Base-by-base conservation (phyloP, 2,888 invertebrate species). In the Philhelius pedissequus region DNA sequence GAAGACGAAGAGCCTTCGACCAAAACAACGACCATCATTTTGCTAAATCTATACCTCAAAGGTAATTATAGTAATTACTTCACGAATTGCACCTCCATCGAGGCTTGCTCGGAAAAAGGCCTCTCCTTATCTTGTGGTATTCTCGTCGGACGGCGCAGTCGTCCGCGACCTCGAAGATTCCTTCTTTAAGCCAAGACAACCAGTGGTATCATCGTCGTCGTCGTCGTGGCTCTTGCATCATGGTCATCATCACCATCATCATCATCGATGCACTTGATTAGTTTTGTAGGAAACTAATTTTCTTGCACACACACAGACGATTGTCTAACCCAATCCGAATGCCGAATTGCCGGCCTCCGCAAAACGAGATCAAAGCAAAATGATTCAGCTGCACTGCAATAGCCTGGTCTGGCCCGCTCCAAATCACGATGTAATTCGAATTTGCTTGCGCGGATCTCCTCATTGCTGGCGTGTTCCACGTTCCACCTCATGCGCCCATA, bases 31-130 rank as follows among this genome's bases (percentile, higher is more conserved):
- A 74, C 86, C 81, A 86, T 86, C 87, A 82, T 90, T 90, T 90
- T 89, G 89, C 89, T 89, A 90, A 90, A 90, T 90, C 90, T 90
- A n/a, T n/a, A 90, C 90, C 90, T 90, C 88, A 87, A 88, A 90
- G 90, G 90, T 90, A 90, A 90, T 90, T 90, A 90, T 89, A 90
- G 90, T 90, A 90, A 90, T 90, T 90, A 90, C 90, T 90, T 89
- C 89, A 90, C 90, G 90, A 90, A 90, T 90, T 88, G 90, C 90
- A 90, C 88, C 81, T 80, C 79, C 71, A 77, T 48, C 58, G 50
- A 69, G 56, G 56, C 32, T 48, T 7, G 18, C 38, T 52, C 56
- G 5, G 43, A 54, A 62, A 48, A 64, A 48, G 45, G 64, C 64
- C 48, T 50, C 77, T 82, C 60, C 70, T 70, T 74, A 74, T 70